phyloP scores from a whole-genome alignment of 2,797 vertebrate species.

The Acrossocheilus fasciatus region DNA sequence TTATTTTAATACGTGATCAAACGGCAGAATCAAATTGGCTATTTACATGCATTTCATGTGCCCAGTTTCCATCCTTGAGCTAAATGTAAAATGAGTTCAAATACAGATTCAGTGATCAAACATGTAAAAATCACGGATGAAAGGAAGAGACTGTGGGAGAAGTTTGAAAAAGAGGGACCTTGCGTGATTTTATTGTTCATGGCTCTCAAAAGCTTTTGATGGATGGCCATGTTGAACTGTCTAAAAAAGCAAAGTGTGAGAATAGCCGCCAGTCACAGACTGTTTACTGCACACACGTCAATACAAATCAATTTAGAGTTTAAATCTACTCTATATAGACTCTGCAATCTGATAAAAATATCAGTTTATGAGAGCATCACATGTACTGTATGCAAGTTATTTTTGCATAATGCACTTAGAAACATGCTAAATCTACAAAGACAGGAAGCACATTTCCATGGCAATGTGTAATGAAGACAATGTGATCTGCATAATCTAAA shows the following conservation, averaged over 20 bases:
- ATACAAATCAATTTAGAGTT: constrained; percentile 11
- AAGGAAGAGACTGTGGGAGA: neutral
- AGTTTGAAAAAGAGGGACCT: neutral
- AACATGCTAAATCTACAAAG: neutral
- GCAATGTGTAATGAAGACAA: neutral
- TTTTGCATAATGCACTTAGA: neutral
- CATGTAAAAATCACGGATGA: neutral
- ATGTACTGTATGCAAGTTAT: neutral
- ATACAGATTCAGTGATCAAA: constrained; percentile 28
- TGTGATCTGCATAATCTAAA: neutral
- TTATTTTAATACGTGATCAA: neutral
- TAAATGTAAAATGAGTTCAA: constrained; percentile 6
- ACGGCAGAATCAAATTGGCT: neutral
- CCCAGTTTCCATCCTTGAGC: neutral
- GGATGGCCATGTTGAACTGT: constrained; percentile 7
- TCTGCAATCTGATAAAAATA: constrained; percentile 10
- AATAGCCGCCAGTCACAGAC: neutral
- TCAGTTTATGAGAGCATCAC: neutral
- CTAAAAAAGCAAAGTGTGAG: constrained; percentile 12
- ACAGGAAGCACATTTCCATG: neutral
- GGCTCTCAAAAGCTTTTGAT: constrained; percentile 10
- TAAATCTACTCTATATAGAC: neutral
- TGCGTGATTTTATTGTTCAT: neutral
- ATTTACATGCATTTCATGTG: constrained; percentile 9
- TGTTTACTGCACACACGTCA: constrained; percentile 15